A percentile compares a stretch with the other conserved stretches of the same genome.
Conservation (phyloP, 2,888 invertebrate species). For the Celastrina argiolus region DNA sequence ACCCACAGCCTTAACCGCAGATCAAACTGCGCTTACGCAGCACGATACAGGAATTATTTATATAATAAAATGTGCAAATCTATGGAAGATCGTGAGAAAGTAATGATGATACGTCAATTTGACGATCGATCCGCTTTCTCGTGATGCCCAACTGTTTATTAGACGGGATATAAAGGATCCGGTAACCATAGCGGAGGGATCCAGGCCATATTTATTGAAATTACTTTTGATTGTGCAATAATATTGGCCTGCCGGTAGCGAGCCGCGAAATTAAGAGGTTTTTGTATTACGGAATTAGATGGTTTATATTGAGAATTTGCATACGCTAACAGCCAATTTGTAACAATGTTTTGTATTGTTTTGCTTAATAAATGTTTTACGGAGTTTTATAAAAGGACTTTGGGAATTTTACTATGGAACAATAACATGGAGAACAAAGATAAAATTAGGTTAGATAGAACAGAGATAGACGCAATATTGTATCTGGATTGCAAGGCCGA, state of each 20-base stretch:
- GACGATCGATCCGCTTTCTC: constrained; percentile 68
- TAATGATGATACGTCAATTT: constrained; percentile 76
- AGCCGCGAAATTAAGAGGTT: constrained; percentile 62
- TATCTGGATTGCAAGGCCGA: no score
- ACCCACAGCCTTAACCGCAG: neutral
- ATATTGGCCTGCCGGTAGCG: constrained; percentile 67
- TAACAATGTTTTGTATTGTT: constrained; percentile 19
- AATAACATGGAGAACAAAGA: no score
- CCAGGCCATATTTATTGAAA: constrained; percentile 73
- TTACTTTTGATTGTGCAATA: constrained; percentile 75
- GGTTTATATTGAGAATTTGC: constrained; percentile 51
- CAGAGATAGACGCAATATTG: no score
- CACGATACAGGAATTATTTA: constrained; percentile 31
- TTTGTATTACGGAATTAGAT: constrained; percentile 66
- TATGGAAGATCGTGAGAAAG: constrained; percentile 69
- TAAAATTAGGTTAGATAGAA: no score
- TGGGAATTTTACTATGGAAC: no score
- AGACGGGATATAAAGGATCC: constrained; percentile 66
- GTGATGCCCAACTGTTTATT: constrained; percentile 73
- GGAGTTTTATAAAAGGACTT: no score
- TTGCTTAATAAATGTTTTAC: neutral
- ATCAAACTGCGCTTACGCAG: constrained; percentile 5
- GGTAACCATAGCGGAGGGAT: constrained; percentile 54
- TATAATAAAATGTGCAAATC: constrained; percentile 40
- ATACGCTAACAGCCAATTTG: constrained; percentile 25